phyloP scores from a whole-genome alignment of 2,797 vertebrate species.

The Manis crassicaudata region DNA sequence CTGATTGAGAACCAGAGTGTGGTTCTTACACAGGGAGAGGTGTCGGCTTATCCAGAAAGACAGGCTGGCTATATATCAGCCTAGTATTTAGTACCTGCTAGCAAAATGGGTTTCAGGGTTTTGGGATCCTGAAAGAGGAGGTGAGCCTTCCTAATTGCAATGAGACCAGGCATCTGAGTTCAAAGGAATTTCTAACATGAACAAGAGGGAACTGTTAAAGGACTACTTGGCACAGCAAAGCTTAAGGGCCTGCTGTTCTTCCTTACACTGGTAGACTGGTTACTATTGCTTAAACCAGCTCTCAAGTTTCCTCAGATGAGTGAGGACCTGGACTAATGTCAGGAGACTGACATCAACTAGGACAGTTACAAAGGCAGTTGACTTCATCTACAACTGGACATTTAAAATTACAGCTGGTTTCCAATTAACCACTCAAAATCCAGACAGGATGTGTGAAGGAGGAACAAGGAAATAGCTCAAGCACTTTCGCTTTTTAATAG shows the following conservation, averaged over 20 bases:
- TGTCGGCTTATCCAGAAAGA: background rate
- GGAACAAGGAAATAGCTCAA: conserved; percentile 37
- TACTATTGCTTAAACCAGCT: background rate
- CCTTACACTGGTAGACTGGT: background rate
- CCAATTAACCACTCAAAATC: conserved; percentile 60
- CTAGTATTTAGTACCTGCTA: background rate
- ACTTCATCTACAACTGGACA: background rate
- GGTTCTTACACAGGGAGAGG: background rate
- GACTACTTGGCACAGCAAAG: background rate
- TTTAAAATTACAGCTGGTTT: conserved; percentile 43
- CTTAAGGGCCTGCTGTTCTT: background rate
- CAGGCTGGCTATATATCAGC: background rate
- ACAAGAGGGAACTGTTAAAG: background rate
- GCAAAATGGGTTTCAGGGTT: background rate
- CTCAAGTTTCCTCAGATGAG: background rate
- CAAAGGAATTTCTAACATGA: background rate
- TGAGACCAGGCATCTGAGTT: background rate
- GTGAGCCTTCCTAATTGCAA: background rate
- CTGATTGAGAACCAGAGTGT: background rate
- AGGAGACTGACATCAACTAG: background rate
- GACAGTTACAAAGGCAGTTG: background rate
- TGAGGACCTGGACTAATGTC: background rate
- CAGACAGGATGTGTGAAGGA: conserved; percentile 34
- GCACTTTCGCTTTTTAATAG: conserved; percentile 70
- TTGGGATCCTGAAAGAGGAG: background rate